These are phyloP conservation scores for Panthera tigris DNA, from an alignment of 2,113 vertebrate genomes.

Conservation along the genomic window DNA sequence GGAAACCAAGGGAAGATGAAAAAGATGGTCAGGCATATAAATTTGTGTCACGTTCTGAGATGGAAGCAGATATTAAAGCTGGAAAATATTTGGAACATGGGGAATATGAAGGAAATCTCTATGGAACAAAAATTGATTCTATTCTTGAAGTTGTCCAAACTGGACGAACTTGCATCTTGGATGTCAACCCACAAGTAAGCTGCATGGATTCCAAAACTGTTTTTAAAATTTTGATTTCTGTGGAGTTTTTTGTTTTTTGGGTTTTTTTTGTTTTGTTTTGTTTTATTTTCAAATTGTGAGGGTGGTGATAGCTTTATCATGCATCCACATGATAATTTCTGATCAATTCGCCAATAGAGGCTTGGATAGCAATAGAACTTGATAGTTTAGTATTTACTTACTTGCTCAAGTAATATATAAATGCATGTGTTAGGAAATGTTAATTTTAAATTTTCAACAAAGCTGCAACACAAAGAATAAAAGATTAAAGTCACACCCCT, in stretches of 20 bases:
- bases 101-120: constrained; percentile 98
- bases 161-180: constrained; percentile 96
- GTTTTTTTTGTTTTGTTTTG: background rate
- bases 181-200: constrained; percentile 96
- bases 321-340: background rate
- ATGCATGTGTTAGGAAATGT: background rate
- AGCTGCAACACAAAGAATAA: background rate
- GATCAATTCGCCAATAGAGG: background rate
- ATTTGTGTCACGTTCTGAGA: constrained; percentile 93
- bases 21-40: constrained; percentile 95
- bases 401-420: background rate
- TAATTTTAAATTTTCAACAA: constrained; percentile 2
- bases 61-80: constrained; percentile 96
- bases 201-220: background rate
- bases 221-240: background rate
- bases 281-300: background rate
- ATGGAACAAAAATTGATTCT: constrained; percentile 98
- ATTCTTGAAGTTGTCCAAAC: constrained; percentile 95
- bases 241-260: background rate
- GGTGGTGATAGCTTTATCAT: background rate
- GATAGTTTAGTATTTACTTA: constrained; percentile 6
- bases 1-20: constrained; percentile 95
- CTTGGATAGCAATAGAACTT: background rate
- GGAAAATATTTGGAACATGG: constrained; percentile 97
- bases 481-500: background rate